Base-by-base conservation (phyloP, 2,113 vertebrate genomes). In the Capreolus pygargus region DNA sequence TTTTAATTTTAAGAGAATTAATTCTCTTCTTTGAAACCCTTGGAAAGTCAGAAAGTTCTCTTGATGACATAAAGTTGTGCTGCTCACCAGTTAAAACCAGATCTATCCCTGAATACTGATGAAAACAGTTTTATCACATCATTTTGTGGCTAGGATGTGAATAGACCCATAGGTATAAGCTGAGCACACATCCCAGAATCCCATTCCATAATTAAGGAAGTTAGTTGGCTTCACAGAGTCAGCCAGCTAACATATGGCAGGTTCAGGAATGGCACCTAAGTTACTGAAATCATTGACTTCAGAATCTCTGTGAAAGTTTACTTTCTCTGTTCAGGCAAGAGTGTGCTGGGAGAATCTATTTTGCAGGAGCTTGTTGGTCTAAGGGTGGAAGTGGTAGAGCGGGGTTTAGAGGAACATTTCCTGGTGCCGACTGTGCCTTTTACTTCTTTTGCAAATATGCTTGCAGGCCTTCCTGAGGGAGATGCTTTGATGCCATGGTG, bases 231-330 rank as follows among this genome's bases (percentile, higher is more conserved):
- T 55, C 61, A 96, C 93, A 95, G 91, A 96, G 96, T 98, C 93
- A 97, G 98, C 98, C 97, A 97, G 97, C 92, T 97, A 97, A 21
- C 96, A 61, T 92, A 98, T 98, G 96, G 98, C 97, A 97, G 70
- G 50, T 92, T 97, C 94, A 98, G 95, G 95, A 98, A 98, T 79
- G 95, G 95, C 52, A 12, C 89, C 94, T 96, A 93, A 97, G 93
- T 97, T 98, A 97, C 98, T 98, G 98, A 99, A 98, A 98, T 98
- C 98, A 96, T 28, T 98, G 96, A 98, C 81, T 96, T 84, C 91
- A 82, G 95, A 98, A 98, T 98, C 94, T 98, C 98, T 43, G 97
- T 98, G 92, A 98, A 98, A 98, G 95, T 98, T 97, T 97, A 98
- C 95, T 98, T 98, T 97, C 97, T 98, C 74, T 0, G 84, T 95